Percentiles rank a stretch among this genome's conserved stretches.
Conservation (phyloP, 2,888 invertebrate species). For the Caenorhabditis angaria region DNA sequence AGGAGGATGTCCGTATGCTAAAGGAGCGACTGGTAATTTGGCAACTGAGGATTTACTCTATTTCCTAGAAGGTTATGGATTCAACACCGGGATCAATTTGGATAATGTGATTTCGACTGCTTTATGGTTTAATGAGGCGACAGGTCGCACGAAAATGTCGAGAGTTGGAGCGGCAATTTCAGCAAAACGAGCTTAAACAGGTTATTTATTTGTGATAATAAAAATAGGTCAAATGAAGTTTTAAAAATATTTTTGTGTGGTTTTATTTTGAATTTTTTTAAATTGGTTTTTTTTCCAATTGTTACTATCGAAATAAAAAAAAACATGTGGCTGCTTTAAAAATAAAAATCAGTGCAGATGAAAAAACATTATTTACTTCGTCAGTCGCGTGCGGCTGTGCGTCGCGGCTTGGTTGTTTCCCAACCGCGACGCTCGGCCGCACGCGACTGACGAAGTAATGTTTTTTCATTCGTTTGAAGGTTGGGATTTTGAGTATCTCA, state of each 20-base stretch:
- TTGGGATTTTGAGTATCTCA: too few relatives aligned
- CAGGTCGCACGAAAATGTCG: conserved; percentile 27
- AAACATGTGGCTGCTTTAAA: too few relatives aligned
- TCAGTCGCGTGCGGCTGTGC: too few relatives aligned
- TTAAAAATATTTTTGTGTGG: neutral
- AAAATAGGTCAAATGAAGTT: neutral
- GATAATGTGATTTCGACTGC: conserved; percentile 44
- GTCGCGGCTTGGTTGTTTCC: too few relatives aligned
- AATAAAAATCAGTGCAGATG: too few relatives aligned
- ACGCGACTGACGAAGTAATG: too few relatives aligned
- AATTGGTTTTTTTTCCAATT: too few relatives aligned
- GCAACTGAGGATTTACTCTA: conserved; percentile 97
- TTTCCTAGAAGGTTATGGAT: conserved; percentile 87
- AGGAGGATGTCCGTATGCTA: conserved; percentile 96
- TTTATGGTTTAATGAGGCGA: conserved; percentile 38
- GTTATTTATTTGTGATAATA: neutral
- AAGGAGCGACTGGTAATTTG: conserved; percentile 94
- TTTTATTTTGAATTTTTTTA: neutral
- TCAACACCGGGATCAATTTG: conserved; percentile 78
- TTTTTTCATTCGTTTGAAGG: too few relatives aligned
- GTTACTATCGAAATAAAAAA: too few relatives aligned
- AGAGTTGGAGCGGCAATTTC: conserved; percentile 36
- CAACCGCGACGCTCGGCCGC: too few relatives aligned
- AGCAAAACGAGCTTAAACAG: conserved; percentile 10
- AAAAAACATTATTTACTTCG: too few relatives aligned